phyloP scores from a whole-genome alignment of 2,797 vertebrate species.

The Pitangus sulphuratus region DNA sequence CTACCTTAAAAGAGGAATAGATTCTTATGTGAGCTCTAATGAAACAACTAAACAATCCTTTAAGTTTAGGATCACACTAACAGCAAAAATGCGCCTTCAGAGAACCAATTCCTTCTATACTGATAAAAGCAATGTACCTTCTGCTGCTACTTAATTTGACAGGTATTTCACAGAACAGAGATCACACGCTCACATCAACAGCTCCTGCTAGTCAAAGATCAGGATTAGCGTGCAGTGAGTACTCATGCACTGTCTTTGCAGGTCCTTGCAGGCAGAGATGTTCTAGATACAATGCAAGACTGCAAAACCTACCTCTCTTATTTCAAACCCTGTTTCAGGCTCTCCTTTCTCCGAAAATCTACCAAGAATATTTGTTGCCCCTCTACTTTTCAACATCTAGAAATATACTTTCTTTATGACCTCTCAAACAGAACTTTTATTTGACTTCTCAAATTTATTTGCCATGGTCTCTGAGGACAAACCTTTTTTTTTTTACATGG shows the following conservation, averaged over 20 bases:
- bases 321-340: neutral
- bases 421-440: neutral
- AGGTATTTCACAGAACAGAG: neutral
- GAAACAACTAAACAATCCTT: neutral
- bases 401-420: neutral
- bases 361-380: neutral
- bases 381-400: neutral
- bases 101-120: neutral
- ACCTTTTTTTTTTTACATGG: neutral
- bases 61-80: neutral
- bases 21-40: neutral
- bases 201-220: neutral
- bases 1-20: neutral
- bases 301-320: neutral
- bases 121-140: neutral
- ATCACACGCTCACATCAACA: neutral
- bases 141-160: neutral
- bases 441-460: neutral
- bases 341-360: neutral
- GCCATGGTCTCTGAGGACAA: neutral
- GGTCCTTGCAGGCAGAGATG: neutral
- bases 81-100: neutral
- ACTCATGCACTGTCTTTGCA: neutral
- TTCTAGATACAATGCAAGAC: neutral
- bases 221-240: neutral